phyloP scores from a whole-genome alignment of 2,888 invertebrate species.

The Acrocera orbiculus region DNA sequence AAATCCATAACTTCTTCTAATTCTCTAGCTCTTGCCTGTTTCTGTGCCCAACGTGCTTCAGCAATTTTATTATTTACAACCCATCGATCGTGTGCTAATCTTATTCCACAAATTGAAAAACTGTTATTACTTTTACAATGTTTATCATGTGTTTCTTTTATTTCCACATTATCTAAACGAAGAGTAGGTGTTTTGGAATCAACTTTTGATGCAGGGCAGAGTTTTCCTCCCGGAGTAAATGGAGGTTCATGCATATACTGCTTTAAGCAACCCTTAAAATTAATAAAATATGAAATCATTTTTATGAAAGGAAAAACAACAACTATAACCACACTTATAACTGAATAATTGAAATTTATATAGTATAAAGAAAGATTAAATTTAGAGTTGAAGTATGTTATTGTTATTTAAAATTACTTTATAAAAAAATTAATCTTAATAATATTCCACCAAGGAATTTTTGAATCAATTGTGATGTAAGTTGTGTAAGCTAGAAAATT shows the following conservation, averaged over 20 bases:
- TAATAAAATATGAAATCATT: neutral
- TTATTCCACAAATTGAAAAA: slow-evolving; percentile 40
- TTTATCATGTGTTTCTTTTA: no score
- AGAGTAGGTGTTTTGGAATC: slow-evolving; percentile 11
- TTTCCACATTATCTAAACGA: slow-evolving; percentile 4
- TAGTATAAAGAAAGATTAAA: no score
- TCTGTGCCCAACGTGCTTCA: slow-evolving; percentile 59
- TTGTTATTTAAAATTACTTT: no score
- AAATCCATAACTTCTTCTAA: slow-evolving; percentile 60
- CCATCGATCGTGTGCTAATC: slow-evolving; percentile 58
- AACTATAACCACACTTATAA: no score
- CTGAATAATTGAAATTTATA: no score
- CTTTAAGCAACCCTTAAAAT: slow-evolving; percentile 40
- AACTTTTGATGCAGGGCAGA: slow-evolving; percentile 35
- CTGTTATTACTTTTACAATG: no score
- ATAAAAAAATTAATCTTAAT: no score
- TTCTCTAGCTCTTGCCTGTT: slow-evolving; percentile 54
- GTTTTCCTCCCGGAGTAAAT: slow-evolving; percentile 52
- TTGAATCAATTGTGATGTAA: no score
- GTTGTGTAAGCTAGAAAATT: no score
- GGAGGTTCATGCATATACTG: slow-evolving; percentile 53
- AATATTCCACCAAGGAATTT: no score
- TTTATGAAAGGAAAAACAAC: no score
- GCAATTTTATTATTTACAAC: slow-evolving; percentile 47
- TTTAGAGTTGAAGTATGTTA: neutral